Conservation (phyloP, 1,140 invertebrate genomes). For the Lithobius niger region DNA sequence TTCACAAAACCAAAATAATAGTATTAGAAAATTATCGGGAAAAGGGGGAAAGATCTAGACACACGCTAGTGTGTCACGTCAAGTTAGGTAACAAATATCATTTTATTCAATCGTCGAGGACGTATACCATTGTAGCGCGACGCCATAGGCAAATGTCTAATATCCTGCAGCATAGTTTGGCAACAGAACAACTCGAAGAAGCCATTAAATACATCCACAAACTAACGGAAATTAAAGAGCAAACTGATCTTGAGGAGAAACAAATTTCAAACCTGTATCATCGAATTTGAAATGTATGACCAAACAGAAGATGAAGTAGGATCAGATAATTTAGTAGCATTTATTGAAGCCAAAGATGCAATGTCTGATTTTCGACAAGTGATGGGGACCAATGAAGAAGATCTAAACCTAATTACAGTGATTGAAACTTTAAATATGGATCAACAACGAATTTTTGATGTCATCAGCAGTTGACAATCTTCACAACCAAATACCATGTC, state of each 20-base stretch:
- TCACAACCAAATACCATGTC: neutral
- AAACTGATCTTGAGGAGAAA: neutral
- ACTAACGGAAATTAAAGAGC: neutral
- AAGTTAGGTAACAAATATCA: no score
- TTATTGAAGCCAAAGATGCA: neutral
- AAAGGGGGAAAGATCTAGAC: no score
- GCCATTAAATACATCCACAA: neutral
- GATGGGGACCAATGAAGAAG: neutral
- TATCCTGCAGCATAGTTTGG: no score
- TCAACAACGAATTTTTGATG: neutral
- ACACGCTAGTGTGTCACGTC: no score
- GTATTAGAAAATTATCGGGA: no score
- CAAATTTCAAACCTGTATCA: neutral
- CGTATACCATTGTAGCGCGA: no score
- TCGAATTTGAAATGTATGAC: neutral
- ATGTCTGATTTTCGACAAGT: neutral
- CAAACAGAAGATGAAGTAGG: neutral
- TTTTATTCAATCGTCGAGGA: no score
- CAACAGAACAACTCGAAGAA: neutral
- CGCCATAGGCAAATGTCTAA: no score
- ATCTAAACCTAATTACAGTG: neutral
- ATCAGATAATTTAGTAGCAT: neutral
- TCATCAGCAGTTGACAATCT: neutral
- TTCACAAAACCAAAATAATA: no score
- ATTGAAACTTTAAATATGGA: neutral